phyloP scores from a whole-genome alignment of 2,797 vertebrate genomes.

The Karalla daura region DNA sequence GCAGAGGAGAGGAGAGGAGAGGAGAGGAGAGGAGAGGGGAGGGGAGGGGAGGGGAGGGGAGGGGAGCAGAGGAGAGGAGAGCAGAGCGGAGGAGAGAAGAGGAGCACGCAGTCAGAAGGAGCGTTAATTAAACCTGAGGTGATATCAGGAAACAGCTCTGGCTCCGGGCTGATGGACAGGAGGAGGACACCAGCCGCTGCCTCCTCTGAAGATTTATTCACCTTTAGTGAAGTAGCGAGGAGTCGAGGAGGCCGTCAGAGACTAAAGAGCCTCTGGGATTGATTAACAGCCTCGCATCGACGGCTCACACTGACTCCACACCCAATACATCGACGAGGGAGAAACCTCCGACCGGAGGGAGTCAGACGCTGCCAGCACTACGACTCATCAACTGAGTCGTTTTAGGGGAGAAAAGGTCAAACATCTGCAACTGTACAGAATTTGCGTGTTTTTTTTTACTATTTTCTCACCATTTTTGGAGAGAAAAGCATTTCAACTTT shows the following conservation, averaged over 20 bases:
- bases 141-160: background rate
- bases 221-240: slow-evolving; percentile 1
- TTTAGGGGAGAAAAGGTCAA: too few relatives aligned
- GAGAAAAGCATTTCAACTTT: too few relatives aligned
- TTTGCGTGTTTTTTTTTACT: too few relatives aligned
- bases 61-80: slow-evolving; percentile 57
- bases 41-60: slow-evolving; percentile 57
- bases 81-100: too few relatives aligned
- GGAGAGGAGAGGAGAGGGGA: slow-evolving; percentile 57
- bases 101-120: too few relatives aligned
- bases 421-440: too few relatives aligned
- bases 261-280: background rate
- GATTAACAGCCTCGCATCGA: slow-evolving; percentile 7
- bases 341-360: background rate
- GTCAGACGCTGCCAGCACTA: too few relatives aligned
- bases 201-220: slow-evolving; percentile 6
- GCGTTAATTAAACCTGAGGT: too few relatives aligned
- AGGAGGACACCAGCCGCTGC: background rate
- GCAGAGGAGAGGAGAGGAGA: slow-evolving; percentile 57
- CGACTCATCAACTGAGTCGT: too few relatives aligned
- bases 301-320: background rate
- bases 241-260: background rate
- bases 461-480: too few relatives aligned
- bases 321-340: background rate
- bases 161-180: background rate